Conservation (phyloP, 2,888 invertebrate species). For the Melieria crassipennis region DNA sequence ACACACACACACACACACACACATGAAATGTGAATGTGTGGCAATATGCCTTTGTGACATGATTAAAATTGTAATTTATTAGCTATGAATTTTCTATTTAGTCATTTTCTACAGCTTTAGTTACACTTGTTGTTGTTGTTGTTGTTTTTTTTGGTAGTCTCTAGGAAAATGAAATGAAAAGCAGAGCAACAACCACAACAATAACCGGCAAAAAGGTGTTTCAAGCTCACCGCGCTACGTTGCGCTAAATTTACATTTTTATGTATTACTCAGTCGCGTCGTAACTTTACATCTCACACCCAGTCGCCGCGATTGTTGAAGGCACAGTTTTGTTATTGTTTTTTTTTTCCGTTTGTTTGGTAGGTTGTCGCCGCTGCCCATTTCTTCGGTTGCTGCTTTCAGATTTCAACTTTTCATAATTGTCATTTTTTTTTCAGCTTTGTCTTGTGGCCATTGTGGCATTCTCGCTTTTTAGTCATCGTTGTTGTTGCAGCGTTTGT, state of each 20-base stretch:
- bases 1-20: not conserved
- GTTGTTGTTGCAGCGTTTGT: not conserved
- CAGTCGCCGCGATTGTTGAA: slow-evolving; percentile 26
- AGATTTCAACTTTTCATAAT: slow-evolving; percentile 19
- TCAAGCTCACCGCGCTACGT: slow-evolving; percentile 52
- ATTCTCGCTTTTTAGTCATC: not conserved
- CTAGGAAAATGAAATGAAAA: too few relatives aligned
- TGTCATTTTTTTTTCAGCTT: not conserved
- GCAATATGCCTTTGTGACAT: slow-evolving; percentile 29
- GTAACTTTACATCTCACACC: slow-evolving; percentile 30
- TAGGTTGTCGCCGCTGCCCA: slow-evolving; percentile 1
- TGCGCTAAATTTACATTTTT: slow-evolving; percentile 45
- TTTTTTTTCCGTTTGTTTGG: slow-evolving; percentile 4
- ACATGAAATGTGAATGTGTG: slow-evolving; percentile 21
- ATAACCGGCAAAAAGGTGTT: not conserved
- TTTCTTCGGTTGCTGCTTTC: not conserved
- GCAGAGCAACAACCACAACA: too few relatives aligned
- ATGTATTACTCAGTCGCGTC: slow-evolving; percentile 6
- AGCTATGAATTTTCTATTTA: slow-evolving; percentile 37
- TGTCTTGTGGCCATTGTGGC: not conserved
- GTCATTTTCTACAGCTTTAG: too few relatives aligned
- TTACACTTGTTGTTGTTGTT: too few relatives aligned
- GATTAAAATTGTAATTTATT: slow-evolving; percentile 56
- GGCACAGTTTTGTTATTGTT: not conserved
- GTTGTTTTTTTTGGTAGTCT: too few relatives aligned